A percentile compares a stretch with the other conserved stretches of the same genome.
Conservation (phyloP, 2,113 vertebrate genomes). For the Paradisaea rubra region DNA sequence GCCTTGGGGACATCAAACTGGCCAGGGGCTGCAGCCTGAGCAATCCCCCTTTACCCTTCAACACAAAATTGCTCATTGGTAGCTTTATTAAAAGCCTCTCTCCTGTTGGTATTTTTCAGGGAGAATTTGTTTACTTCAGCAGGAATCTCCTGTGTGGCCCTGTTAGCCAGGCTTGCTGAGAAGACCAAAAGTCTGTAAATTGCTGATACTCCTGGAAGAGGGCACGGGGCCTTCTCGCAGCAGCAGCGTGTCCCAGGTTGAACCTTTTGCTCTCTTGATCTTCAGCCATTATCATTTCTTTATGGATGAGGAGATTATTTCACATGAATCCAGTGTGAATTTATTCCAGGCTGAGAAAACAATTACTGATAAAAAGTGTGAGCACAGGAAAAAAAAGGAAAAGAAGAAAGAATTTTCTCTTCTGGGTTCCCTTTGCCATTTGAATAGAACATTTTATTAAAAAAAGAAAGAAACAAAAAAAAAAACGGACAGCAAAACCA, state of each 20-base stretch:
- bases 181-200: neutral
- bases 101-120: neutral
- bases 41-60: fast-evolving
- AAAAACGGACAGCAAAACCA: neutral
- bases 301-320: neutral
- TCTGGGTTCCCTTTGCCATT: neutral
- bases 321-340: neutral
- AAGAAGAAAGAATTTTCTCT: neutral
- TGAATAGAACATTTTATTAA: neutral
- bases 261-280: neutral
- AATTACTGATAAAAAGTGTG: neutral
- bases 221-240: neutral
- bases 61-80: fast-evolving
- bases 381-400: neutral
- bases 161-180: neutral
- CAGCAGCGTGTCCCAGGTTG: fast-evolving
- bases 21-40: fast-evolving
- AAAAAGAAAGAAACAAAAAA: too few relatives aligned
- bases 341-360: neutral
- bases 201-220: neutral
- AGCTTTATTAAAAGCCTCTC: neutral
- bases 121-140: neutral
- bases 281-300: neutral
- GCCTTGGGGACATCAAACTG: fast-evolving
- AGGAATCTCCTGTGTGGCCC: neutral